These are phyloP conservation scores for Drosophila mimetica DNA, from an alignment of 2,888 invertebrate genomes.

Conservation along the genomic window DNA sequence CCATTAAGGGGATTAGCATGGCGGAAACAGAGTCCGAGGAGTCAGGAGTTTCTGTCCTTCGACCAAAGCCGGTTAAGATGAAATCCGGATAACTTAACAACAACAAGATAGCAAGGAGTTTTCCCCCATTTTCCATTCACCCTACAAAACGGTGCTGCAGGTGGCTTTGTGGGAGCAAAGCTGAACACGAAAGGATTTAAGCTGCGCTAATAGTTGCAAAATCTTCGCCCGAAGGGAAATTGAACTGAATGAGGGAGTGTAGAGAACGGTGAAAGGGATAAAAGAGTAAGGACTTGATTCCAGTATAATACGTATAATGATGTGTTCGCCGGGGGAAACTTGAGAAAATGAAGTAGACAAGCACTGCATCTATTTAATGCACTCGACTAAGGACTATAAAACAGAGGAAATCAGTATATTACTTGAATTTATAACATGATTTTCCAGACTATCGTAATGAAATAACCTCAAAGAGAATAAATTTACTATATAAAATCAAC, in stretches of 20 bases:
- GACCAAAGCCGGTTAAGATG: conserved; percentile 18
- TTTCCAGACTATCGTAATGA: not conserved
- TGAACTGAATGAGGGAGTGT: conserved; percentile 18
- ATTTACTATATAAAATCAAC: not conserved
- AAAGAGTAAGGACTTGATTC: conserved; percentile 3
- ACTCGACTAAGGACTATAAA: not conserved
- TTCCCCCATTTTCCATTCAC: conserved; percentile 9
- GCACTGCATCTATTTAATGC: not conserved
- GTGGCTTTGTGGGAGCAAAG: conserved; percentile 45
- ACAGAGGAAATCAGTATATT: not conserved
- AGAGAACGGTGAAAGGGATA: not conserved
- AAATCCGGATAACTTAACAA: conserved; percentile 26
- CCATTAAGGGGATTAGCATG: conserved; percentile 49
- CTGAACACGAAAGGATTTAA: conserved; percentile 48
- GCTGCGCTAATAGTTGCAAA: conserved; percentile 39
- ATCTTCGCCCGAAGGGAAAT: conserved; percentile 30
- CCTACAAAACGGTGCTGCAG: conserved; percentile 58
- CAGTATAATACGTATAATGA: conserved; percentile 13
- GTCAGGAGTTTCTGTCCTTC: conserved; percentile 12
- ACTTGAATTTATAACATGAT: not conserved
- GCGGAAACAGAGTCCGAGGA: conserved; percentile 19
- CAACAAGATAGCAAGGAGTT: conserved; percentile 25
- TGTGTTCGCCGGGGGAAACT: not conserved
- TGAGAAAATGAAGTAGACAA: conserved; percentile 9
- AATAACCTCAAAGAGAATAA: not conserved